Evolutionary conservation across 2,888 invertebrate species (phyloP), one percentile per base, ranked within the genome.

Genomic region (Brachycybe producta): DNA sequence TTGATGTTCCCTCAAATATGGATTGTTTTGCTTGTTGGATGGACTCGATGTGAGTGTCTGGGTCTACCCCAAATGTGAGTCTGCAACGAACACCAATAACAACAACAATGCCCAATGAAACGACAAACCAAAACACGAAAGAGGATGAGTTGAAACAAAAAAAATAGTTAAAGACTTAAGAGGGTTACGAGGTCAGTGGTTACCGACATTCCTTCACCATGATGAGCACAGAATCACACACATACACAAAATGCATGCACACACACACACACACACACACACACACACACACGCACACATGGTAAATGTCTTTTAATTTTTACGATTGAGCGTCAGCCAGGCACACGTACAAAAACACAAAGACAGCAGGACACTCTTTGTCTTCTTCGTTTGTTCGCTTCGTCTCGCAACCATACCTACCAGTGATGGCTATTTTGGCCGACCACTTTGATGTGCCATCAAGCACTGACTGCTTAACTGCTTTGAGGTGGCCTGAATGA

Each of bases 401-500:
- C n/a, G n/a, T n/a, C n/a, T n/a, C n/a, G n/a, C n/a, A n/a, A 34
- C 34, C 28, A n/a, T 43, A 77, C 88, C 81, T 84, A 95, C 95
- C 94, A 85, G 95, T 97, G 73, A 97, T 94, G 70, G 92, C 94
- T 74, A 97, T 95, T 80, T 97, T 97, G 66, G 95, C 95, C 67
- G 95, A 95, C 97, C 97, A 97, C 76, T 97, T 97, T 70, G 94
- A 94, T 61, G 95, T 97, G 67, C 97, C 97, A 74, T 97, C 95
- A 73, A 97, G 79, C 65, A 97, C 95, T 67, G 90, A 88, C 75
- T 95, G 92, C 78, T 97, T 94, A 66, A 97, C 92, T 60, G 90
- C 83, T 74, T 87, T 90, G 90, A 97, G 90, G 75, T 95, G 91
- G 65, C 90, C 87, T 59, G 80, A 75, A 74, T 95, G 94, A 66